A percentile compares a stretch with the other conserved stretches of the same genome.
phyloP scores from a whole-genome alignment of 2,113 vertebrate genomes.

The Struthio camelus region DNA sequence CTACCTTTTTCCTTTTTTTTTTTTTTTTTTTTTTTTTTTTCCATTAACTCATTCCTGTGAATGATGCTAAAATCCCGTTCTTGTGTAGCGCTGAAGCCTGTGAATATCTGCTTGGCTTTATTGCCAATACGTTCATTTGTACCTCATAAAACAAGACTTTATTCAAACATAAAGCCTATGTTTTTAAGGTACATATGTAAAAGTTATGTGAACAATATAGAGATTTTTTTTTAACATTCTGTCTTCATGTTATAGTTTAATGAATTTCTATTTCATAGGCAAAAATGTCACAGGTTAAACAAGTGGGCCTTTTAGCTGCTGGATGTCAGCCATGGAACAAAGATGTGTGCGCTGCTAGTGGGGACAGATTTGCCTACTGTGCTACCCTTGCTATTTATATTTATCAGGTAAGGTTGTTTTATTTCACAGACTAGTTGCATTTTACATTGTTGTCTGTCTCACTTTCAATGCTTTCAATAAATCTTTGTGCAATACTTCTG shows the following conservation, averaged over 20 bases:
- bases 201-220: neutral
- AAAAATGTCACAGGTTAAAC: slow-evolving; percentile 94
- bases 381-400: slow-evolving; percentile 96
- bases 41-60: neutral
- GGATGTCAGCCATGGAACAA: slow-evolving; percentile 99
- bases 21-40: neutral
- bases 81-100: neutral
- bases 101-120: neutral
- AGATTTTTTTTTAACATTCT: neutral
- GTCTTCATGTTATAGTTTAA: neutral
- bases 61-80: neutral
- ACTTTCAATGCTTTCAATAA: neutral
- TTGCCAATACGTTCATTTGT: neutral
- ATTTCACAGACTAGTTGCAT: neutral
- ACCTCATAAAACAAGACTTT: neutral
- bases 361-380: slow-evolving; percentile 95
- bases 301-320: slow-evolving; percentile 93
- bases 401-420: slow-evolving; percentile 86
- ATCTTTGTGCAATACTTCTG: neutral
- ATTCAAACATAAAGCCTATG: neutral
- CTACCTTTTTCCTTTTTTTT: neutral
- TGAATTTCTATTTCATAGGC: slow-evolving; percentile 67
- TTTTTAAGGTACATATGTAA: neutral
- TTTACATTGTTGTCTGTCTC: neutral
- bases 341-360: slow-evolving; percentile 93